Percentiles rank a stretch among this genome's conserved stretches.
phyloP scores from a whole-genome alignment of 2,888 invertebrate species.

The Tromatobia lineatoria region DNA sequence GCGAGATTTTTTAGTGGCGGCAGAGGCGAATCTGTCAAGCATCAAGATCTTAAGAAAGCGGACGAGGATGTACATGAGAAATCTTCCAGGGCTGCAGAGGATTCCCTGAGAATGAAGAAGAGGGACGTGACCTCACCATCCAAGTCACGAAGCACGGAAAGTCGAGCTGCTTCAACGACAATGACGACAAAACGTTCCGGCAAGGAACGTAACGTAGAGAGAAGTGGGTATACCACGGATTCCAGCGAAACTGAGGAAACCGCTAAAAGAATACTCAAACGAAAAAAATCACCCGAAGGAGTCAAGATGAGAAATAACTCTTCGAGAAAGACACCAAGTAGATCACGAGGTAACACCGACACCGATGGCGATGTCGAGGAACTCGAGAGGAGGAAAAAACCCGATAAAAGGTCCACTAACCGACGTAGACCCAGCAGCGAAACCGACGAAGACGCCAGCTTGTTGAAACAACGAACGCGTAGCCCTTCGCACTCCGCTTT shows the following conservation, averaged over 20 bases:
- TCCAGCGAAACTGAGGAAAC: conserved; percentile 77
- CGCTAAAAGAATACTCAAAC: conserved; percentile 39
- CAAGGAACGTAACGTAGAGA: conserved; percentile 70
- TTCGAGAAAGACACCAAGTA: conserved; percentile 57
- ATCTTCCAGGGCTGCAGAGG: neutral
- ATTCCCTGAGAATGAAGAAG: neutral
- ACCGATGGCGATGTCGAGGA: conserved; percentile 63
- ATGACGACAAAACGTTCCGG: conserved; percentile 21
- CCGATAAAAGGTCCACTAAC: conserved; percentile 57
- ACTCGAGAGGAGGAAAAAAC: conserved; percentile 45
- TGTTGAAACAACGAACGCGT: conserved; percentile 3
- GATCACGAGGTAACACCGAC: conserved; percentile 65
- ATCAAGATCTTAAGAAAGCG: conserved; percentile 2
- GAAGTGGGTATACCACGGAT: conserved; percentile 73
- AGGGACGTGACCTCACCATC: conserved; percentile 16
- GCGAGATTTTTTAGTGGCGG: conserved; percentile 4
- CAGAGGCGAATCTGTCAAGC: conserved; percentile 34
- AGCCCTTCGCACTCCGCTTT: conserved; percentile 25
- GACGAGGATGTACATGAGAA: neutral
- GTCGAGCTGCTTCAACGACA: neutral
- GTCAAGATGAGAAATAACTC: conserved; percentile 7
- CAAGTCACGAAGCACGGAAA: conserved; percentile 24
- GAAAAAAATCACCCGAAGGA: conserved; percentile 76
- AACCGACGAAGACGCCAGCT: conserved; percentile 39
- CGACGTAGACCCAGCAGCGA: conserved; percentile 60